phyloP scores from a whole-genome alignment of 2,888 invertebrate species.

The Oithona nana region DNA sequence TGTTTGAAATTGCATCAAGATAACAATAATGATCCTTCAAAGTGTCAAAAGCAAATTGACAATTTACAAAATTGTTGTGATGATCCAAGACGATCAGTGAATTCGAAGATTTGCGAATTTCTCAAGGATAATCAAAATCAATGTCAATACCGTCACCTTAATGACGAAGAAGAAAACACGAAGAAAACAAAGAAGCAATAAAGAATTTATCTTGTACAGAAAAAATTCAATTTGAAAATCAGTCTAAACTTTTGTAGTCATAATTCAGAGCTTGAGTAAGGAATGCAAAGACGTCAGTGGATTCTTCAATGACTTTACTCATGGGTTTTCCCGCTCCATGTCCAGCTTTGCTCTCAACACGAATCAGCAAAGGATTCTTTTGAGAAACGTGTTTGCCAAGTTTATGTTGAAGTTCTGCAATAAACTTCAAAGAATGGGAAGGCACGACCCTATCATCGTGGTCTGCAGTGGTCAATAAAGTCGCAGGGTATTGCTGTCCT shows the following conservation, averaged over 20 bases:
- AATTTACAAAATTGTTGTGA: too few relatives aligned
- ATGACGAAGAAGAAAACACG: background rate
- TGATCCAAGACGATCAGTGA: too few relatives aligned
- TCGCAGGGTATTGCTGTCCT: constrained; percentile 60
- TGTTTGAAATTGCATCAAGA: too few relatives aligned
- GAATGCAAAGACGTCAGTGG: constrained; percentile 71
- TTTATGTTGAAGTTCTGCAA: constrained; percentile 67
- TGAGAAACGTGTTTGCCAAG: constrained; percentile 32
- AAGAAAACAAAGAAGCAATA: too few relatives aligned
- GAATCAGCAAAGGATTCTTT: constrained; percentile 63
- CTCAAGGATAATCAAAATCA: background rate
- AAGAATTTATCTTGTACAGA: too few relatives aligned
- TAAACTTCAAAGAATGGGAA: constrained; percentile 83
- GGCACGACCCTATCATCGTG: constrained; percentile 98
- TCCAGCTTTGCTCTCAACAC: constrained; percentile 85
- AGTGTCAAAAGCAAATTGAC: too few relatives aligned
- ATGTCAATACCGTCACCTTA: background rate
- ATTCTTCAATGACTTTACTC: constrained; percentile 83
- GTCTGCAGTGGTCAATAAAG: constrained; percentile 81
- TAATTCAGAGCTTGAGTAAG: constrained; percentile 50
- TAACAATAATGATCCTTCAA: too few relatives aligned
- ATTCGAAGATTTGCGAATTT: too few relatives aligned
- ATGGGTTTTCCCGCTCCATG: constrained; percentile 96
- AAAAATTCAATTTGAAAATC: too few relatives aligned
- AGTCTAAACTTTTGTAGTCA: constrained; percentile 38